A percentile compares a stretch with the other conserved stretches of the same genome.
These are phyloP conservation scores for Netelia inedita DNA, from an alignment of 2,888 invertebrate species.

Conservation along the genomic window DNA sequence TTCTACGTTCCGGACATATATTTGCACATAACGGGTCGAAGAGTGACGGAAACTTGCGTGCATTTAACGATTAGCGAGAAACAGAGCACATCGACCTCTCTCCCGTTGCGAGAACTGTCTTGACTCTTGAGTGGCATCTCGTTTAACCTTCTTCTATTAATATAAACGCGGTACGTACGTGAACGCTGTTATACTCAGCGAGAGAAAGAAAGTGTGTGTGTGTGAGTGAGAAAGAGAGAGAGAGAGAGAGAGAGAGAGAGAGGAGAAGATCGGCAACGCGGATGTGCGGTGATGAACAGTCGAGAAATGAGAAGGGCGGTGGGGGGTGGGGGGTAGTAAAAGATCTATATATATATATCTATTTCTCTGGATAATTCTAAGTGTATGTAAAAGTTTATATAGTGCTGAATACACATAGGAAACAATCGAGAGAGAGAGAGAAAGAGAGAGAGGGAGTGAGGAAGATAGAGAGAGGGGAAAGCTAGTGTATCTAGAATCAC, in stretches of 20 bases:
- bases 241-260: constrained; percentile 12
- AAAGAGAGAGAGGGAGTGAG: not conserved
- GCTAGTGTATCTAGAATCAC: constrained; percentile 31
- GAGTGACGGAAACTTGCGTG: constrained; percentile 33
- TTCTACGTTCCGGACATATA: no score
- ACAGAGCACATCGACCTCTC: constrained; percentile 60
- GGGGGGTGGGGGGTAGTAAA: not conserved
- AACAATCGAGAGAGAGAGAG: not conserved
- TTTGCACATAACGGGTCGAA: not conserved
- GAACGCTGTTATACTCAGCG: constrained; percentile 13
- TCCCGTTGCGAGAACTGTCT: constrained; percentile 20
- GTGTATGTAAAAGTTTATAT: no score
- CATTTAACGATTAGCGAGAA: constrained; percentile 45
- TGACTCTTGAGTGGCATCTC: constrained; percentile 62
- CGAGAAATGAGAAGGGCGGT: constrained; percentile 11
- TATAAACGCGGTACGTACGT: constrained; percentile 60
- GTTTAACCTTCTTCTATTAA: constrained; percentile 70
- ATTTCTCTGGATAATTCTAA: no score
- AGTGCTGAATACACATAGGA: no score
- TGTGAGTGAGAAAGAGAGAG: constrained; percentile 9
- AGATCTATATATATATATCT: constrained; percentile 10
- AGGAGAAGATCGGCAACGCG: constrained; percentile 21
- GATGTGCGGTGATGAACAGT: constrained; percentile 59
- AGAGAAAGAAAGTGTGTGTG: not conserved
- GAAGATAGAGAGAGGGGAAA: not conserved